Evolutionary conservation across 2,113 vertebrate species (phyloP).

Genomic region (Canis aureus): DNA sequence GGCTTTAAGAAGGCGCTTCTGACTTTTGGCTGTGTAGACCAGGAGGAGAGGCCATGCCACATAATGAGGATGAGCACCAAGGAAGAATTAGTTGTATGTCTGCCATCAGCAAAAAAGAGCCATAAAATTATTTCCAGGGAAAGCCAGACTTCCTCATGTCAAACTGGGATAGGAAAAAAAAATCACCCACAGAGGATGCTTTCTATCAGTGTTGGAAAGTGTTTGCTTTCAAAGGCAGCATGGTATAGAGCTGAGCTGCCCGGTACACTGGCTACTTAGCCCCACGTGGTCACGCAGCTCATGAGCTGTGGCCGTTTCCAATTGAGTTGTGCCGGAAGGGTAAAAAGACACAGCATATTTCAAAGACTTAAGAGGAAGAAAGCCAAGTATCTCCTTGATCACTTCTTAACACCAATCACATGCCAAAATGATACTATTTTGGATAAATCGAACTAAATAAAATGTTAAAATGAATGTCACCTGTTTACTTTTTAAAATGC

Average conservation of each 20-base stretch:
- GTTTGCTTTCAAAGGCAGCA: slow-evolving; percentile 41
- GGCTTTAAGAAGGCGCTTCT: slow-evolving; percentile 61
- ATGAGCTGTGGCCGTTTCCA: background rate
- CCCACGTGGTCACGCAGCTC: background rate
- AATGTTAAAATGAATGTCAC: background rate
- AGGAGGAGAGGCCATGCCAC: slow-evolving; percentile 3
- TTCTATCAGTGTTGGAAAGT: slow-evolving; percentile 17
- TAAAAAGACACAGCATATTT: background rate
- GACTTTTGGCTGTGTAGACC: slow-evolving; percentile 54
- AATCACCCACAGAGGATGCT: background rate
- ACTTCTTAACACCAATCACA: background rate
- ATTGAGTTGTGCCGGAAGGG: background rate
- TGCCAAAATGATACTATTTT: background rate
- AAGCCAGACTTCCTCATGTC: slow-evolving; percentile 51
- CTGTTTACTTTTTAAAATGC: background rate
- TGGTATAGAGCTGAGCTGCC: background rate
- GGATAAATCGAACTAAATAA: background rate
- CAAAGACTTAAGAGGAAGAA: background rate
- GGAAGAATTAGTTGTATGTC: slow-evolving; percentile 26
- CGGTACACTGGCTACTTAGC: background rate
- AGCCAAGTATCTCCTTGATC: background rate
- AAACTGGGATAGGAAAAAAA: slow-evolving; percentile 47
- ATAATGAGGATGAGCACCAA: slow-evolving; percentile 28
- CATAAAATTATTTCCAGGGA: slow-evolving; percentile 57
- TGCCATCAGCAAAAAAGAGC: slow-evolving; percentile 48